These are phyloP conservation scores for Lates calcarifer DNA, from an alignment of 2,113 vertebrate genomes.

Conservation along the genomic window DNA sequence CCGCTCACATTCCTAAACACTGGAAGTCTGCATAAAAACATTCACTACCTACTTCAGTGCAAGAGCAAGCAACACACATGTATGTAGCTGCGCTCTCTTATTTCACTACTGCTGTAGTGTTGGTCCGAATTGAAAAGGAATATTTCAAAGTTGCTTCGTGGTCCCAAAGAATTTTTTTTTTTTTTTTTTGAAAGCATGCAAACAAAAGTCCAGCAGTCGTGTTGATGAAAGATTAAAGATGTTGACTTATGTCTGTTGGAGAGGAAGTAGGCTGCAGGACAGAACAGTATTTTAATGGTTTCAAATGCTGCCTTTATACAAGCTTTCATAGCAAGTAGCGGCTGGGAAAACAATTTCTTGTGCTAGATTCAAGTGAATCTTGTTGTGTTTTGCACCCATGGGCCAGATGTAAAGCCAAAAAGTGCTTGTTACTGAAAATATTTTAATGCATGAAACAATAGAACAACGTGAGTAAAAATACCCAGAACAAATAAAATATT, in stretches of 20 bases:
- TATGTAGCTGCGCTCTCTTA: background rate
- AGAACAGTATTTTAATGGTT: background rate
- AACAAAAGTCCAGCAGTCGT: background rate
- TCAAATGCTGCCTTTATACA: background rate
- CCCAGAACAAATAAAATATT: background rate
- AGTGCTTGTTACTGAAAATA: background rate
- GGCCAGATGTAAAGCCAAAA: background rate
- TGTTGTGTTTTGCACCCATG: background rate
- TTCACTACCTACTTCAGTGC: background rate
- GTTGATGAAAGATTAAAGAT: background rate
- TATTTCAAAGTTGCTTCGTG: background rate
- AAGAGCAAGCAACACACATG: background rate
- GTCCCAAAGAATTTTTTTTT: background rate
- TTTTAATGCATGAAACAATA: background rate
- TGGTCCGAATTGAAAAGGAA: background rate
- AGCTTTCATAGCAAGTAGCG: background rate
- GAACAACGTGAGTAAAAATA: background rate
- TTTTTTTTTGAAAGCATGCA: background rate
- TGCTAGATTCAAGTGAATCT: background rate
- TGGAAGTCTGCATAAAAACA: background rate
- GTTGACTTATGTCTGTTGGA: background rate
- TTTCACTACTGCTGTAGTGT: background rate
- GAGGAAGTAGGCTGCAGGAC: background rate
- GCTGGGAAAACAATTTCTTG: background rate
- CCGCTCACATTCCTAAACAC: constrained; percentile 15